These are phyloP conservation scores for Tinamus guttatus DNA, from an alignment of 2,113 vertebrate genomes.

Conservation along the genomic window DNA sequence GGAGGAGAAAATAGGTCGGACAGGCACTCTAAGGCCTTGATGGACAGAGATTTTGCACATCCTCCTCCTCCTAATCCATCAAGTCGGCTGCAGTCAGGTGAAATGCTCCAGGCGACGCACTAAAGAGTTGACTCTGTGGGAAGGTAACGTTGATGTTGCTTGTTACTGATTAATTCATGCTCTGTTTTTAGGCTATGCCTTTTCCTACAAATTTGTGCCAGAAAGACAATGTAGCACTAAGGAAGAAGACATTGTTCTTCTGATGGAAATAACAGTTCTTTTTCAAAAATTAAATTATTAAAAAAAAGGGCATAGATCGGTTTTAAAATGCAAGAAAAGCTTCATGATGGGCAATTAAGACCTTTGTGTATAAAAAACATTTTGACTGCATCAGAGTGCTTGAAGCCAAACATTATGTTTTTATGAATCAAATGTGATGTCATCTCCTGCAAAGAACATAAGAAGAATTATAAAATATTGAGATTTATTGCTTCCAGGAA, in stretches of 20 bases:
- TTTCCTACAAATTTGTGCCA: neutral
- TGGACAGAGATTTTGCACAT: neutral
- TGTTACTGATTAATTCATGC: neutral
- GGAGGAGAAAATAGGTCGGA: neutral
- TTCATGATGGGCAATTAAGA: neutral
- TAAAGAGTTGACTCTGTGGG: neutral
- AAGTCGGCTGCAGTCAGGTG: neutral
- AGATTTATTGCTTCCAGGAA: neutral
- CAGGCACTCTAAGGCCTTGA: neutral
- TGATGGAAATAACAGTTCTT: neutral
- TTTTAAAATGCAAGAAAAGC: neutral
- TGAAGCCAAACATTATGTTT: neutral
- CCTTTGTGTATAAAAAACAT: neutral
- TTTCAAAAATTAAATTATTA: neutral
- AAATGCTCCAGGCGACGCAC: neutral
- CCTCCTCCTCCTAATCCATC: neutral
- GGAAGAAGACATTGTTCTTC: neutral
- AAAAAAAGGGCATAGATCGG: neutral
- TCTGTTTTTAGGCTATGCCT: neutral
- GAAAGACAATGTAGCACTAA: neutral
- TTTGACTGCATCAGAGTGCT: neutral
- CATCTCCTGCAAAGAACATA: neutral
- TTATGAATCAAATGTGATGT: neutral
- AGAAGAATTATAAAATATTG: neutral
- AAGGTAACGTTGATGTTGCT: neutral